Evolutionary conservation across 2,113 vertebrate genomes (phyloP).

Genomic region (Oreotrochilus melanogaster): DNA sequence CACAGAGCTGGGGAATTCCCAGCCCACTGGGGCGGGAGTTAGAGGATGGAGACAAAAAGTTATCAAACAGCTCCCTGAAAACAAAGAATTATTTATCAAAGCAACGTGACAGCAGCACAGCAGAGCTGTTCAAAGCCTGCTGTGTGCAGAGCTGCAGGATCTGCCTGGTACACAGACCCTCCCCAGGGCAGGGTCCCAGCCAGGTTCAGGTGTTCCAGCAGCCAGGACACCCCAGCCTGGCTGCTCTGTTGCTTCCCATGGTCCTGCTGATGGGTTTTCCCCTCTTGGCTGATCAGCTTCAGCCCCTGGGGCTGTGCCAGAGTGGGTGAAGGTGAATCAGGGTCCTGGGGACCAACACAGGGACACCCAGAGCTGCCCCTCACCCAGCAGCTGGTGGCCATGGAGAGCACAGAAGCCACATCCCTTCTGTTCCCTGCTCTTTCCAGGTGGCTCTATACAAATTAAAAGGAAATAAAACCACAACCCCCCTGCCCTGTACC

Average conservation of each 20-base stretch:
- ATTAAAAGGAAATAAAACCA: not conserved
- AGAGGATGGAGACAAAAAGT: not conserved
- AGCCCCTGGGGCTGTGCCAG: not conserved
- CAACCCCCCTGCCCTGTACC: too few species aligned
- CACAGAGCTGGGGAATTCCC: rapidly evolving
- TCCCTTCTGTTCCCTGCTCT: not conserved
- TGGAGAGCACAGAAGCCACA: rapidly evolving
- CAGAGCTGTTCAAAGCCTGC: not conserved
- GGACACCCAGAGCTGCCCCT: rapidly evolving
- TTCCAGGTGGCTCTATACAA: rapidly evolving
- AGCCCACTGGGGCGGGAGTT: not conserved
- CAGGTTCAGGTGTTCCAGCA: too few species aligned
- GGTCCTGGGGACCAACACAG: not conserved
- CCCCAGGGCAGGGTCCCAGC: too few species aligned
- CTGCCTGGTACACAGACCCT: too few species aligned
- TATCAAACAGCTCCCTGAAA: not conserved
- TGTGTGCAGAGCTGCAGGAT: too few species aligned
- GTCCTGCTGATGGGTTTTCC: not conserved
- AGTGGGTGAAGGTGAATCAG: rapidly evolving
- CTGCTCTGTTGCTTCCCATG: too few species aligned
- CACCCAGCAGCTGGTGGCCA: rapidly evolving
- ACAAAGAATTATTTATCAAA: not conserved
- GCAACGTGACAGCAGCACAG: rapidly evolving
- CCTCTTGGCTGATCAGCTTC: not conserved
- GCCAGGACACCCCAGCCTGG: too few species aligned